These are phyloP conservation scores for Sebastes miniatus DNA, from an alignment of 2,797 vertebrate species.

Conservation along the genomic window DNA sequence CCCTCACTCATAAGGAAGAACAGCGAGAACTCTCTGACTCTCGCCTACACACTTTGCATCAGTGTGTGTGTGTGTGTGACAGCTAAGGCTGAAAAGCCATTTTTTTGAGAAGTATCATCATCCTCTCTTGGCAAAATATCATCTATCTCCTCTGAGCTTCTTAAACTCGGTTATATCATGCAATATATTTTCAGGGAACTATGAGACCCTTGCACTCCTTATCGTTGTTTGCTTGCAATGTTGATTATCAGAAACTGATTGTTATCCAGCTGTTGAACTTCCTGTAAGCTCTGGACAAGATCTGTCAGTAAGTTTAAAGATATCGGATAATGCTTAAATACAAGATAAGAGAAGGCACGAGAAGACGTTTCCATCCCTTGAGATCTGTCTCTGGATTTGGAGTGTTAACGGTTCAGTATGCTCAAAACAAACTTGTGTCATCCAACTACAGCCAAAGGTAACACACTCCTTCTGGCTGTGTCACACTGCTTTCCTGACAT, in stretches of 20 bases:
- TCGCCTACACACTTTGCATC: neutral
- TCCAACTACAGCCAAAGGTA: neutral
- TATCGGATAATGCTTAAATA: neutral
- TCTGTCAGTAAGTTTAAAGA: neutral
- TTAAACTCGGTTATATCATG: neutral
- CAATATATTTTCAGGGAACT: neutral
- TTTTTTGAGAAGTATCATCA: conserved; percentile 3
- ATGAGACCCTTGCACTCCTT: neutral
- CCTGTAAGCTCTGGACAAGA: neutral
- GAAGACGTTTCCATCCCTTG: neutral
- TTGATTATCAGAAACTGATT: conserved; percentile 3
- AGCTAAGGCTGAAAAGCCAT: neutral
- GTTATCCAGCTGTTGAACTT: neutral
- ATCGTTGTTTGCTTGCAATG: neutral
- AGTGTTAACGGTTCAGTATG: neutral
- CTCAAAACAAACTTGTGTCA: neutral
- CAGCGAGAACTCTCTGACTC: conserved; percentile 30
- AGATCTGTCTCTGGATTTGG: neutral
- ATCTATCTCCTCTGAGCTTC: neutral
- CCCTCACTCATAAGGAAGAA: conserved; percentile 18
- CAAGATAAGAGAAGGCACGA: neutral
- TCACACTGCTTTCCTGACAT: neutral
- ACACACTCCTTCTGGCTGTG: neutral
- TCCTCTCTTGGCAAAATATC: conserved; percentile 1
- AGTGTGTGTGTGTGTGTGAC: neutral